A percentile compares a stretch with the other conserved stretches of the same genome.
Evolutionary conservation across 2,888 invertebrate genomes (phyloP).

Genomic region (Mycalesis mineus): DNA sequence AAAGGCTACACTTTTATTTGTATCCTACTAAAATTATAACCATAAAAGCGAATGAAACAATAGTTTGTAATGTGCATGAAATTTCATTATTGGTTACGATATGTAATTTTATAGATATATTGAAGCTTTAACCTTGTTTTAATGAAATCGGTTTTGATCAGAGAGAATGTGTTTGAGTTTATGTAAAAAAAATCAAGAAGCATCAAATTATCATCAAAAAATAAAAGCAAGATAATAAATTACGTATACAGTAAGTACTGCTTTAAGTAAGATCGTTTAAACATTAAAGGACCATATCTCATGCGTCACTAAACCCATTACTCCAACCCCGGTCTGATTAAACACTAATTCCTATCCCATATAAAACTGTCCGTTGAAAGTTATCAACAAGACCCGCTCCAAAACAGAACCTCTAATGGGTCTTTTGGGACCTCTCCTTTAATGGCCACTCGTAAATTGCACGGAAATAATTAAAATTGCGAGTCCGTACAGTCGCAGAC

Average conservation of each 20-base stretch:
- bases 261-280: not conserved
- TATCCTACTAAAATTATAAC: too few relatives aligned
- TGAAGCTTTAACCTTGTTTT: too few relatives aligned
- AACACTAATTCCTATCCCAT: constrained; percentile 60
- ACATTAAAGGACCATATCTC: constrained; percentile 43
- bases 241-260: not conserved
- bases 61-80: too few relatives aligned
- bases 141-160: too few relatives aligned
- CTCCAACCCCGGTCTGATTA: constrained; percentile 49
- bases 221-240: not conserved
- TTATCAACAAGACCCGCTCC: constrained; percentile 72
- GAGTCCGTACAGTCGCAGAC: constrained; percentile 57
- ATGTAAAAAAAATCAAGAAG: too few relatives aligned
- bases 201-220: too few relatives aligned
- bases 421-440: constrained; percentile 68
- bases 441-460: constrained; percentile 77
- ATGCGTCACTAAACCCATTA: constrained; percentile 46
- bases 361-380: constrained; percentile 68
- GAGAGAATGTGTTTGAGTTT: too few relatives aligned
- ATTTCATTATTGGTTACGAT: too few relatives aligned
- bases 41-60: too few relatives aligned
- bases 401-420: constrained; percentile 64
- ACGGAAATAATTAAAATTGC: constrained; percentile 78
- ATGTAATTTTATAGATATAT: too few relatives aligned
- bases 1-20: too few relatives aligned